Conservation (phyloP, 2,888 invertebrate species). For the Sesia bembeciformis region DNA sequence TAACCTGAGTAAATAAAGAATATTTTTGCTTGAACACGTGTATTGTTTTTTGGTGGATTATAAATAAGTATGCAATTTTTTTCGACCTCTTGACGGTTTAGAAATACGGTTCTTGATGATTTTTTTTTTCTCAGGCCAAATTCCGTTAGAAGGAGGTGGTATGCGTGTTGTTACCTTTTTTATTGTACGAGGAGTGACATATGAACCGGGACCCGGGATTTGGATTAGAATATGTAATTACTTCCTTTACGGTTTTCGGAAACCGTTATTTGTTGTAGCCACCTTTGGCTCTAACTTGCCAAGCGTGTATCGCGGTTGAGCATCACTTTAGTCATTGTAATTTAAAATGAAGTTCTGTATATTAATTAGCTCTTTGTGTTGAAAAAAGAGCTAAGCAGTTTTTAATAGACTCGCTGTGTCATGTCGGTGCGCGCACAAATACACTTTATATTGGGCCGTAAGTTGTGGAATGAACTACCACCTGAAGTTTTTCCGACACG, state of each 20-base stretch:
- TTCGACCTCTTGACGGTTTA: constrained; percentile 34
- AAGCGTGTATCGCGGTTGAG: no score
- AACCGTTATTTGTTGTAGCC: constrained; percentile 37
- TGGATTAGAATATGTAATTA: constrained; percentile 74
- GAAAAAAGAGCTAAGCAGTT: no score
- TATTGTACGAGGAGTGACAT: constrained; percentile 64
- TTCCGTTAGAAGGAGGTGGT: constrained; percentile 57
- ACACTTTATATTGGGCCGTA: no score
- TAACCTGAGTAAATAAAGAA: constrained; percentile 14
- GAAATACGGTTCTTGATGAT: constrained; percentile 51
- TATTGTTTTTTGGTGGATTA: constrained; percentile 41
- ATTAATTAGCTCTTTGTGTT: no score
- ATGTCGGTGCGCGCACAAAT: no score
- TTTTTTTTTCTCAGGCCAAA: constrained; percentile 68
- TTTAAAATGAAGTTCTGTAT: no score
- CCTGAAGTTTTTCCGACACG: no score
- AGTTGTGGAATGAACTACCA: no score
- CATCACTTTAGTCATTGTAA: no score
- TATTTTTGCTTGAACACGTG: constrained; percentile 20
- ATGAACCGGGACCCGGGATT: constrained; percentile 60
- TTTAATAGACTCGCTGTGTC: no score
- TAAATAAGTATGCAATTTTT: constrained; percentile 62
- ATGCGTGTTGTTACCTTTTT: constrained; percentile 41
- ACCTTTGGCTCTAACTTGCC: not conserved
- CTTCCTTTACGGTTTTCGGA: constrained; percentile 72